Conservation (phyloP, 1,140 invertebrate species). For the Diorhabda carinulata region DNA sequence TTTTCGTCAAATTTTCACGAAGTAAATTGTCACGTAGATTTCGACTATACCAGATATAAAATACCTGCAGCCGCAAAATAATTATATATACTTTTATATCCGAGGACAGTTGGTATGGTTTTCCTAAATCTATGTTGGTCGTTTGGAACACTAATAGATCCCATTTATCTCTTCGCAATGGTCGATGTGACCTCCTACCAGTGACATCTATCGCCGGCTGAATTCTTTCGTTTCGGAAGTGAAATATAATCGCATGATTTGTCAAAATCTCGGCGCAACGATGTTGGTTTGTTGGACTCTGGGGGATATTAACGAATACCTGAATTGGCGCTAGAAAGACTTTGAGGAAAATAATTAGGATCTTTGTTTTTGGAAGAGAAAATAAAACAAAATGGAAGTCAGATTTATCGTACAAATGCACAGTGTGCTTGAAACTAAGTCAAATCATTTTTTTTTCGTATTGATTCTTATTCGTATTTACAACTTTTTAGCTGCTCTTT, state of each 20-base stretch:
- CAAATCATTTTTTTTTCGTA: no score
- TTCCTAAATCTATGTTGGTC: conserved; percentile 22
- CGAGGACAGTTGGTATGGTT: conserved; percentile 16
- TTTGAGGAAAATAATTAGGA: not conserved
- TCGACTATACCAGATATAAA: no score
- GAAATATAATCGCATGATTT: not conserved
- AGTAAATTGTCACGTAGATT: no score
- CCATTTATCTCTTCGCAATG: not conserved
- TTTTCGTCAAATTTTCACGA: no score
- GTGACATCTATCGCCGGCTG: not conserved
- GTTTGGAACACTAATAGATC: conserved; percentile 26
- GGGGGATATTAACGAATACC: not conserved
- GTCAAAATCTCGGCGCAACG: not conserved
- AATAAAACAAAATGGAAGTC: no score
- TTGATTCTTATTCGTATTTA: no score
- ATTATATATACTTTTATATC: conserved; percentile 1
- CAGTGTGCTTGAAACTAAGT: no score
- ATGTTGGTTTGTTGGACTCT: not conserved
- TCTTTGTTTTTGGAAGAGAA: no score
- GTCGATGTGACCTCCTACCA: not conserved
- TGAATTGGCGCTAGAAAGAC: not conserved
- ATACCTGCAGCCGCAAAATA: not conserved
- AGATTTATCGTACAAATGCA: no score
- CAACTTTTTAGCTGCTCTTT: no score
- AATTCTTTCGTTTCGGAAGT: not conserved